Evolutionary conservation across 1,140 invertebrate species (phyloP).

Genomic region (Apis dorsata): DNA sequence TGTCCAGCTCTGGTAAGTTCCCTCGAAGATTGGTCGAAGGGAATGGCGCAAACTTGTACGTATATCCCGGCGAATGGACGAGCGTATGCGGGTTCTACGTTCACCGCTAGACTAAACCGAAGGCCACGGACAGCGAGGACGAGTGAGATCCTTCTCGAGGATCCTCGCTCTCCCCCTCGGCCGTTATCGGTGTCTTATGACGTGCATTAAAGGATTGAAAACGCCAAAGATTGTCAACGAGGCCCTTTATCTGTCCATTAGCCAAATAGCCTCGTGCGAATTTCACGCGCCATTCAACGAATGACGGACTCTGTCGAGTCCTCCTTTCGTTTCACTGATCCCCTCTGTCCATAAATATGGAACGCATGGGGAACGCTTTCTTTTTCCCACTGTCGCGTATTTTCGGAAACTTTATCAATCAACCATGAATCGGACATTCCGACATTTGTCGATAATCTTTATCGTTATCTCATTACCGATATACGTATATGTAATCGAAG

Average conservation of each 20-base stretch:
- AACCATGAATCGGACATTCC: neutral
- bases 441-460: too few species aligned
- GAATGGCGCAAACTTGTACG: slow-evolving; percentile 51
- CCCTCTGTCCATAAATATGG: slow-evolving; percentile 39
- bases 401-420: neutral
- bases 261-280: slow-evolving; percentile 69
- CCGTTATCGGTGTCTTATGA: slow-evolving; percentile 75
- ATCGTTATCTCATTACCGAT: neutral
- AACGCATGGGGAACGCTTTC: neutral
- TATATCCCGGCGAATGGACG: neutral
- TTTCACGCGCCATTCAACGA: slow-evolving; percentile 58
- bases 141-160: slow-evolving; percentile 7
- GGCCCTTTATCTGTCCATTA: slow-evolving; percentile 74
- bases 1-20: slow-evolving; percentile 63
- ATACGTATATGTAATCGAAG: too few species aligned
- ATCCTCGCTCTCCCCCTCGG: slow-evolving; percentile 17
- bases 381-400: neutral
- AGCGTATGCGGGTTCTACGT: neutral
- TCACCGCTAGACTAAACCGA: neutral
- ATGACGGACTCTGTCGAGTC: slow-evolving; percentile 37
- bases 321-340: slow-evolving; percentile 29
- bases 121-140: neutral
- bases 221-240: slow-evolving; percentile 73
- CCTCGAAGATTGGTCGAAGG: slow-evolving; percentile 59
- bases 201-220: slow-evolving; percentile 75